A percentile compares a stretch with the other conserved stretches of the same genome.
Conservation (phyloP, 2,797 vertebrate genomes). For the Somateria mollissima region DNA sequence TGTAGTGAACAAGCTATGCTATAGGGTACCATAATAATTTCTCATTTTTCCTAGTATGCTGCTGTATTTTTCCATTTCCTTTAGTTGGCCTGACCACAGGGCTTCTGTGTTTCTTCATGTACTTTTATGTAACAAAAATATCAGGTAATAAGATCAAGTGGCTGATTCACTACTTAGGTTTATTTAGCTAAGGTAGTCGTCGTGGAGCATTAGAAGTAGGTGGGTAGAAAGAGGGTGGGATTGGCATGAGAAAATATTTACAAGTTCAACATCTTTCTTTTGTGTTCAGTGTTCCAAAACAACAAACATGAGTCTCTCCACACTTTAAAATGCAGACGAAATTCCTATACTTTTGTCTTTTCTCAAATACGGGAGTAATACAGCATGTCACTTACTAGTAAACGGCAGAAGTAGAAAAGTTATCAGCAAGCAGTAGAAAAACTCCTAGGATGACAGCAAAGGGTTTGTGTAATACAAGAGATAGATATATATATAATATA, state of each 20-base stretch:
- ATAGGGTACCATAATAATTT: not conserved
- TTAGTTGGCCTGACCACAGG: not conserved
- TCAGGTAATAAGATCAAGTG: not conserved
- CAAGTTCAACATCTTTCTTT: not conserved
- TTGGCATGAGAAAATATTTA: not conserved
- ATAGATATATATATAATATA: not conserved
- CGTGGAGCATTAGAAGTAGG: not conserved
- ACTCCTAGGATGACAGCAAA: not conserved
- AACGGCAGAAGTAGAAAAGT: not conserved
- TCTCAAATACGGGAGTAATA: not conserved
- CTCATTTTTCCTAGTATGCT: not conserved
- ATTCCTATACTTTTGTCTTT: not conserved
- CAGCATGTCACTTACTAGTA: not conserved
- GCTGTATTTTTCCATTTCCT: not conserved
- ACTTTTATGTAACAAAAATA: not conserved
- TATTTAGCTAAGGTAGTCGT: not conserved
- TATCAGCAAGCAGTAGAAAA: not conserved
- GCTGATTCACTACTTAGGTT: not conserved
- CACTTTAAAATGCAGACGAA: not conserved
- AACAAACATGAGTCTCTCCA: not conserved
- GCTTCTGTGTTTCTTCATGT: not conserved
- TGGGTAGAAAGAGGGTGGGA: not conserved
- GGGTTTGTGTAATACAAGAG: not conserved
- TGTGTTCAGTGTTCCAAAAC: not conserved
- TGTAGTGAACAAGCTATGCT: not conserved